Conservation (phyloP, 1,140 invertebrate genomes). For the Patella vulgata region DNA sequence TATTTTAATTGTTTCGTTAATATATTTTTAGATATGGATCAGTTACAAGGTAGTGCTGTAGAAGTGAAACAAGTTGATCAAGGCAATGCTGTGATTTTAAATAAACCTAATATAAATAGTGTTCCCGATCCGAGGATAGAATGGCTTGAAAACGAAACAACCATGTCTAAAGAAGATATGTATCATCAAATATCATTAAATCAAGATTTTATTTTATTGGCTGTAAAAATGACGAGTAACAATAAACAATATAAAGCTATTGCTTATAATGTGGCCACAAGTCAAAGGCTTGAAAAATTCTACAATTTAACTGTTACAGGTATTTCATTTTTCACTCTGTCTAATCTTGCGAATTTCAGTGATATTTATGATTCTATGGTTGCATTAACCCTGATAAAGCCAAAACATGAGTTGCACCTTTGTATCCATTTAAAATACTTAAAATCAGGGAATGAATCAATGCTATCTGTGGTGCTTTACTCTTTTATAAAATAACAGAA, state of each 20-base stretch:
- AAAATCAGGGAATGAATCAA: too few species aligned
- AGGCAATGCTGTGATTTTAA: conserved; percentile 83
- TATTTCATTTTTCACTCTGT: too few species aligned
- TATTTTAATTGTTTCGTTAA: not conserved
- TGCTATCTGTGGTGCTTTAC: too few species aligned
- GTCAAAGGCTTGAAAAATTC: too few species aligned
- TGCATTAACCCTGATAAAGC: too few species aligned
- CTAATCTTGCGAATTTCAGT: too few species aligned
- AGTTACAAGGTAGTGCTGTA: conserved; percentile 2
- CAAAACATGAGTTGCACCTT: too few species aligned
- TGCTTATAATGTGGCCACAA: conserved; percentile 78
- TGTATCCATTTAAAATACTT: too few species aligned
- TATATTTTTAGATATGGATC: conserved; percentile 12
- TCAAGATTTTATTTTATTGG: conserved; percentile 84
- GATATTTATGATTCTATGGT: too few species aligned
- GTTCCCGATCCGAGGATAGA: conserved; percentile 83
- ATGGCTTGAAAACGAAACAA: conserved; percentile 80
- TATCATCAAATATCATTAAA: conserved; percentile 69
- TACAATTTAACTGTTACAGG: too few species aligned
- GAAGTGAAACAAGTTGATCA: conserved; percentile 8
- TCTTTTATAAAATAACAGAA: too few species aligned
- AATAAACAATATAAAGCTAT: conserved; percentile 72
- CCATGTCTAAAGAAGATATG: not conserved
- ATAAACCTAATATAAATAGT: conserved; percentile 83
- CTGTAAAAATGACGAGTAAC: conserved; percentile 79